Conservation (phyloP, 1,140 invertebrate genomes). For the Heliconius eleuchia region DNA sequence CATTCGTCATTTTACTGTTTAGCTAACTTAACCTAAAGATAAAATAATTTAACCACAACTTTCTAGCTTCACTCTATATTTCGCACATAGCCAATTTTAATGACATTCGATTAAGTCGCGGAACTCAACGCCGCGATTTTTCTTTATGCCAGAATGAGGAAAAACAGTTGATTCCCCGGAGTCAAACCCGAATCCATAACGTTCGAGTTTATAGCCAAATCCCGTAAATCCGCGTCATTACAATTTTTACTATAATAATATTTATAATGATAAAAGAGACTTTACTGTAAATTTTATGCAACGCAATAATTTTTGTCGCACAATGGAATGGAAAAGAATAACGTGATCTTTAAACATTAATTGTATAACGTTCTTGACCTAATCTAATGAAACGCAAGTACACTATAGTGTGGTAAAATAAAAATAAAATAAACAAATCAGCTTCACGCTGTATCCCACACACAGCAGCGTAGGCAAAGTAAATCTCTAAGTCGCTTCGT, state of each 20-base stretch:
- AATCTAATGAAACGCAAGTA: not conserved
- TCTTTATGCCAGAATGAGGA: not conserved
- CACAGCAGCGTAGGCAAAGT: too few species aligned
- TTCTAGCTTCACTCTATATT: too few species aligned
- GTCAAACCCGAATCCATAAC: not conserved
- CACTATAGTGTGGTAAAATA: not conserved
- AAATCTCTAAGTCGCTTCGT: too few species aligned
- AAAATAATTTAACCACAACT: too few species aligned
- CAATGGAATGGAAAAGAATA: not conserved
- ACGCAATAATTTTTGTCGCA: not conserved
- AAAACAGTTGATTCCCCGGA: not conserved
- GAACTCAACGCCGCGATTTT: not conserved
- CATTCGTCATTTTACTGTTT: too few species aligned
- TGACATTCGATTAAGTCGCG: not conserved
- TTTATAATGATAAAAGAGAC: not conserved
- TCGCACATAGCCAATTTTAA: too few species aligned
- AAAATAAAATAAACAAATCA: too few species aligned
- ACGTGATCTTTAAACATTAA: not conserved
- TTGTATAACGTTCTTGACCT: not conserved
- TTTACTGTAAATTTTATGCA: not conserved
- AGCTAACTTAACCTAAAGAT: too few species aligned
- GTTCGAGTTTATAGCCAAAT: too few species aligned
- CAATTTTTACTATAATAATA: not conserved
- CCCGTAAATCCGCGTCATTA: too few species aligned
- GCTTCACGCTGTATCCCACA: too few species aligned